phyloP scores from a whole-genome alignment of 2,797 vertebrate species.

The Pangasius mekongensis region DNA sequence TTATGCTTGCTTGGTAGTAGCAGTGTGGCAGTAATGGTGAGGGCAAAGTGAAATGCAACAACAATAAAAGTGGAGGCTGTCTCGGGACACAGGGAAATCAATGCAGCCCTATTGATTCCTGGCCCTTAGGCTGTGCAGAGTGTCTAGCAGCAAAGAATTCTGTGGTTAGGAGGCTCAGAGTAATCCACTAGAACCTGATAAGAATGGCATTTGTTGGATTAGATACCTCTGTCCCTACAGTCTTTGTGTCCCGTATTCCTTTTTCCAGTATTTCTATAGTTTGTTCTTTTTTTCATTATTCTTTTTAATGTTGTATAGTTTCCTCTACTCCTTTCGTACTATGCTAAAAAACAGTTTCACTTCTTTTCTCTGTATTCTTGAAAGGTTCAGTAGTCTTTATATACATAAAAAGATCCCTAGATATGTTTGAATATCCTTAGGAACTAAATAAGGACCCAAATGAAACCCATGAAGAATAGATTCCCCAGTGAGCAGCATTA shows the following conservation, averaged over 20 bases:
- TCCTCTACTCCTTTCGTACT: slow-evolving; percentile 20
- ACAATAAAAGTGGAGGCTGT: slow-evolving; percentile 80
- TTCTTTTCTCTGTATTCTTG: background rate
- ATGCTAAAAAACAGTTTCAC: slow-evolving; percentile 9
- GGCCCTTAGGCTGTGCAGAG: slow-evolving; percentile 75
- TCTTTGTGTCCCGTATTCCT: slow-evolving; percentile 57
- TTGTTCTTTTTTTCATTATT: slow-evolving; percentile 49
- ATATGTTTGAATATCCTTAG: background rate
- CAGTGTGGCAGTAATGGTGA: slow-evolving; percentile 57
- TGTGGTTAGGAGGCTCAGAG: slow-evolving; percentile 79
- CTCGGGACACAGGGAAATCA: slow-evolving; percentile 76
- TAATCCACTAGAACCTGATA: slow-evolving; percentile 85
- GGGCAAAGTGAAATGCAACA: slow-evolving; percentile 66
- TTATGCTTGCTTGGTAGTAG: slow-evolving; percentile 41
- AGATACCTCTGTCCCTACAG: slow-evolving; percentile 77
- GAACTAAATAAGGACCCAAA: background rate
- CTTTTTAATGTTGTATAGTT: slow-evolving; percentile 29
- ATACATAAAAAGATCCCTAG: background rate
- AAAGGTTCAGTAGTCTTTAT: background rate
- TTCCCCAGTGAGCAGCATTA: background rate
- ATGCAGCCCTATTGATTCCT: slow-evolving; percentile 80
- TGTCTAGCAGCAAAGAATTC: slow-evolving; percentile 78
- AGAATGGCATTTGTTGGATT: slow-evolving; percentile 83
- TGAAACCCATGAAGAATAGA: background rate
- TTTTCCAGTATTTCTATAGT: slow-evolving; percentile 32